These are phyloP conservation scores for Rhyacophila brunnea DNA, from an alignment of 1,140 invertebrate species.

Conservation along the genomic window DNA sequence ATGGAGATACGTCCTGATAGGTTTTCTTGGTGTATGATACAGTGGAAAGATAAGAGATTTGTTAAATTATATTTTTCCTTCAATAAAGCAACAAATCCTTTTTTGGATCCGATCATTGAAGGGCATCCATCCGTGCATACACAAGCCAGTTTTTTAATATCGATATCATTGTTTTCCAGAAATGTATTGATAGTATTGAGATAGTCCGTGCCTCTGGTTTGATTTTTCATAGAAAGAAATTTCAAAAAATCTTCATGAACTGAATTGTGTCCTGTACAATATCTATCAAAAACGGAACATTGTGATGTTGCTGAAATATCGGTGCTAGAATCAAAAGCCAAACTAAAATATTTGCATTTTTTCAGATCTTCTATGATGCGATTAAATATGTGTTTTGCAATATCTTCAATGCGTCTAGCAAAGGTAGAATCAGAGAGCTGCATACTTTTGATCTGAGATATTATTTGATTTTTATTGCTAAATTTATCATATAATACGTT, in stretches of 20 bases:
- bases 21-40: too few species aligned
- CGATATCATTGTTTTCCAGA: conserved; percentile 35
- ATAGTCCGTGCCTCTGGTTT: conserved; percentile 36
- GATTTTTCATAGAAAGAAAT: conserved; percentile 30
- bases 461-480: conserved; percentile 32
- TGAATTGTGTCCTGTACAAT: conserved; percentile 31
- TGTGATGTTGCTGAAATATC: conserved; percentile 36
- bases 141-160: conserved; percentile 36
- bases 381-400: too few species aligned
- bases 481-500: conserved; percentile 34
- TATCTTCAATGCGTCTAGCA: conserved; percentile 29
- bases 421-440: conserved; percentile 33
- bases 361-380: too few species aligned
- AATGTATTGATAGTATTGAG: conserved; percentile 35
- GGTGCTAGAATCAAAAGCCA: conserved; percentile 33
- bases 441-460: too few species aligned
- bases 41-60: conserved; percentile 27
- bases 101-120: conserved; percentile 33
- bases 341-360: conserved; percentile 36
- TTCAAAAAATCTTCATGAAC: conserved; percentile 34
- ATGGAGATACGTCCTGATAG: conserved; percentile 1
- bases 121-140: conserved; percentile 34
- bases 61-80: conserved; percentile 34
- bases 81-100: conserved; percentile 34
- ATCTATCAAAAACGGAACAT: conserved; percentile 36